These are phyloP conservation scores for Aphelenchoides bicaudatus DNA, from an alignment of 2,888 invertebrate genomes.

Conservation along the genomic window DNA sequence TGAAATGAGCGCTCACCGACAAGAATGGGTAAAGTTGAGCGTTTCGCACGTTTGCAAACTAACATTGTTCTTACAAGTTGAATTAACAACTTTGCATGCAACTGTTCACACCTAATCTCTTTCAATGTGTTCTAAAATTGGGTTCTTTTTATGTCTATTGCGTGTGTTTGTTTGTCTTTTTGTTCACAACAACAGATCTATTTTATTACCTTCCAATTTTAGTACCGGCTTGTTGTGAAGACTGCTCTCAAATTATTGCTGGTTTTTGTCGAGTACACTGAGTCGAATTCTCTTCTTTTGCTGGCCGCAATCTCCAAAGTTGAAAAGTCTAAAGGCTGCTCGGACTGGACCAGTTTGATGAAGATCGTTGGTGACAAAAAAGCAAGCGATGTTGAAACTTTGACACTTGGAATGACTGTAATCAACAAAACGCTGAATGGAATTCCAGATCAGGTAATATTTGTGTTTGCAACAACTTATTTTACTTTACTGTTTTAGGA, in stretches of 20 bases:
- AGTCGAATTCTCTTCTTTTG: slow-evolving; percentile 84
- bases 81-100: slow-evolving; percentile 1
- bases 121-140: not conserved
- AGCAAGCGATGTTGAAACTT: slow-evolving; percentile 83
- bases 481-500: slow-evolving; percentile 68
- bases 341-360: slow-evolving; percentile 76
- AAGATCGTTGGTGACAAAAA: slow-evolving; percentile 86
- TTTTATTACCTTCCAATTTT: slow-evolving; percentile 36
- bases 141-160: not conserved
- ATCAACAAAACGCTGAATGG: slow-evolving; percentile 70
- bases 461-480: slow-evolving; percentile 3
- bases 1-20: slow-evolving; percentile 56
- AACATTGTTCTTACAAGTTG: too few relatives aligned
- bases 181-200: slow-evolving; percentile 8
- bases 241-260: slow-evolving; percentile 91
- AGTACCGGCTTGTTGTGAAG: slow-evolving; percentile 91
- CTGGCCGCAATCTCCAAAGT: slow-evolving; percentile 73
- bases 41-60: not conserved
- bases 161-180: not conserved
- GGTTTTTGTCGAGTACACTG: slow-evolving; percentile 96
- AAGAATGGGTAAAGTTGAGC: slow-evolving; percentile 52
- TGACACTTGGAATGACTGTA: slow-evolving; percentile 90
- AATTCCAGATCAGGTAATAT: slow-evolving; percentile 55
- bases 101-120: slow-evolving; percentile 1
- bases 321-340: slow-evolving; percentile 28